These are phyloP conservation scores for Noctua janthina DNA, from an alignment of 2,888 invertebrate species.

Conservation along the genomic window DNA sequence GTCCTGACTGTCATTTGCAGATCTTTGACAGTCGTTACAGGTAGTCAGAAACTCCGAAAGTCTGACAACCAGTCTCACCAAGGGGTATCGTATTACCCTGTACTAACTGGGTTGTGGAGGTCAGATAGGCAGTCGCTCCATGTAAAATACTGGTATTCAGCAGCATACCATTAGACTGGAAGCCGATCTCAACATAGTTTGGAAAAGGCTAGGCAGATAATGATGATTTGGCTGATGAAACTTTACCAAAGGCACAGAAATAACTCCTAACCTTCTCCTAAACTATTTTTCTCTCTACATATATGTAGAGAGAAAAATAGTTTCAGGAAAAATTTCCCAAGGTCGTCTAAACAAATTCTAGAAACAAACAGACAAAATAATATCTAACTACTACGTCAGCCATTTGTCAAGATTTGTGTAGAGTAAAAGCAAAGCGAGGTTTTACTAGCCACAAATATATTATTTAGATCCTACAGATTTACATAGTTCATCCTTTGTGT, in stretches of 20 bases:
- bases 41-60: neutral
- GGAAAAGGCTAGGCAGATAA: neutral
- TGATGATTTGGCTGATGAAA: too few species aligned
- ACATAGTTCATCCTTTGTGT: slow-evolving; percentile 26
- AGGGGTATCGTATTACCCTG: too few species aligned
- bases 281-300: neutral
- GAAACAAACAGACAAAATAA: slow-evolving; percentile 20
- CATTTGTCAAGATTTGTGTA: slow-evolving; percentile 33
- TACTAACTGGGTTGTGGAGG: too few species aligned
- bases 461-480: slow-evolving; percentile 27
- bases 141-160: too few species aligned
- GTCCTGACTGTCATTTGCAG: neutral
- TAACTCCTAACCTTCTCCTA: too few species aligned
- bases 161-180: neutral
- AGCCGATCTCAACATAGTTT: neutral
- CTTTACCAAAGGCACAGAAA: neutral
- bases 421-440: neutral
- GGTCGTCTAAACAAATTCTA: neutral
- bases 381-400: neutral
- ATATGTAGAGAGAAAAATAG: too few species aligned
- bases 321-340: too few species aligned
- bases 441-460: slow-evolving; percentile 14
- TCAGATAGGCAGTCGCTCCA: too few species aligned
- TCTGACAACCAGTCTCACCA: too few species aligned
- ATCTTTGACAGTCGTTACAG: neutral